Percentiles rank a stretch among this genome's conserved stretches.
phyloP scores from a whole-genome alignment of 2,113 vertebrate genomes.

The Meleagris gallopavo region DNA sequence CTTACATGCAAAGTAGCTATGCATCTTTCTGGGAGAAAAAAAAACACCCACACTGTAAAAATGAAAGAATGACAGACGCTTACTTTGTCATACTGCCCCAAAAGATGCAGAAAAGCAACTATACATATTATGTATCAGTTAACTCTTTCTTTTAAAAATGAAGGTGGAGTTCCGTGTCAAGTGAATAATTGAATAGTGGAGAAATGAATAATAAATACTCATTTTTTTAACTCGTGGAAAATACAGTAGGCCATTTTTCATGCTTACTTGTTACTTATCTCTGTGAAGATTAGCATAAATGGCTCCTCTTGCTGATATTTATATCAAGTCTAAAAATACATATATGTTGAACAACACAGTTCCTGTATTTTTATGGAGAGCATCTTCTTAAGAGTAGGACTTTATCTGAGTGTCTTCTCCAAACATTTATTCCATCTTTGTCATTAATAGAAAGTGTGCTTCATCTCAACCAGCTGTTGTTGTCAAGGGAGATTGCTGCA shows the following conservation, averaged over 20 bases:
- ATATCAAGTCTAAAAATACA: neutral
- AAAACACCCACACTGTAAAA: neutral
- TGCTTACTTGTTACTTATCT: neutral
- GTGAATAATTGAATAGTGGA: constrained; percentile 50
- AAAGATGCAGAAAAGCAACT: neutral
- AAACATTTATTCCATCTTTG: neutral
- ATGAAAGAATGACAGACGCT: neutral
- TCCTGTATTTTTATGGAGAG: neutral
- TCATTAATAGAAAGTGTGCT: neutral
- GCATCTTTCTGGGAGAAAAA: neutral
- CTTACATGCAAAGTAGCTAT: neutral
- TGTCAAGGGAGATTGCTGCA: neutral
- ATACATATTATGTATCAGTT: neutral
- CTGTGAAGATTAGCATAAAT: neutral
- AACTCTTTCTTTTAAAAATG: neutral
- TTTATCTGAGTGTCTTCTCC: neutral
- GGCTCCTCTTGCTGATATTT: neutral
- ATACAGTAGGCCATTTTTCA: neutral
- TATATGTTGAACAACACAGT: neutral
- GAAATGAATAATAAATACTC: constrained; percentile 19
- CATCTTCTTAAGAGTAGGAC: neutral
- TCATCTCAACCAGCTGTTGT: neutral
- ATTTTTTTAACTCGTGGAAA: neutral
- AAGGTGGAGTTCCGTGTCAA: constrained; percentile 27
- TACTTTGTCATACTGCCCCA: neutral